Conservation (phyloP, 1,140 invertebrate genomes). For the Monomorium pharaonis region DNA sequence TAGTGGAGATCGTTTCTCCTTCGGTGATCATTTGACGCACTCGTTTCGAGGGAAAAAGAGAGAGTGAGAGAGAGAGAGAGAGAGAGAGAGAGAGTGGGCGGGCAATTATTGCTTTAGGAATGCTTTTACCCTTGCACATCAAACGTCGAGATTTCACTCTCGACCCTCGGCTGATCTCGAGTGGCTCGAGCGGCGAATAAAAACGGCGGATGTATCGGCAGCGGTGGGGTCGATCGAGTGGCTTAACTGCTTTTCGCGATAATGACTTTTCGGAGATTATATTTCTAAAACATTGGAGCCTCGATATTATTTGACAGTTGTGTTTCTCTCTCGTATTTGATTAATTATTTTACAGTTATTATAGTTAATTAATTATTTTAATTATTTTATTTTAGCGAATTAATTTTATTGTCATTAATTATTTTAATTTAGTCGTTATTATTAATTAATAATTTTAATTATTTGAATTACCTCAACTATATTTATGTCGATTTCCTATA, state of each 20-base stretch:
- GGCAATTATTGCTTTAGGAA: constrained; percentile 69
- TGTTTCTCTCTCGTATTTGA: neutral
- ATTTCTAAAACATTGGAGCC: neutral
- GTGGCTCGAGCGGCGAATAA: constrained; percentile 20
- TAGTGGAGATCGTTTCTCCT: constrained; percentile 65
- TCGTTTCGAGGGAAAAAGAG: constrained; percentile 12
- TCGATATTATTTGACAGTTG: neutral
- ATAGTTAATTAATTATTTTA: too few relatives aligned
- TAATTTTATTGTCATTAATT: too few relatives aligned
- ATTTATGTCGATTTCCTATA: neutral
- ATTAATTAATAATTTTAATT: neutral
- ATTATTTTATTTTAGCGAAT: too few relatives aligned
- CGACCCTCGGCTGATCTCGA: constrained; percentile 29
- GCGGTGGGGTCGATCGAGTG: neutral
- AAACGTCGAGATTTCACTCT: constrained; percentile 70
- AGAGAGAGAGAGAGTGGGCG: neutral
- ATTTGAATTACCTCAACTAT: neutral
- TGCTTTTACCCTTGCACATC: constrained; percentile 69
- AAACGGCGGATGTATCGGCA: constrained; percentile 15
- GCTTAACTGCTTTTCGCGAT: constrained; percentile 7
- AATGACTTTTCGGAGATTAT: constrained; percentile 20
- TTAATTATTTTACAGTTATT: neutral
- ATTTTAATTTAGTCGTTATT: too few relatives aligned
- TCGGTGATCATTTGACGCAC: constrained; percentile 60
- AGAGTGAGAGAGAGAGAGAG: too few relatives aligned